phyloP scores from a whole-genome alignment of 2,888 invertebrate species.

The Oscheius sp. region DNA sequence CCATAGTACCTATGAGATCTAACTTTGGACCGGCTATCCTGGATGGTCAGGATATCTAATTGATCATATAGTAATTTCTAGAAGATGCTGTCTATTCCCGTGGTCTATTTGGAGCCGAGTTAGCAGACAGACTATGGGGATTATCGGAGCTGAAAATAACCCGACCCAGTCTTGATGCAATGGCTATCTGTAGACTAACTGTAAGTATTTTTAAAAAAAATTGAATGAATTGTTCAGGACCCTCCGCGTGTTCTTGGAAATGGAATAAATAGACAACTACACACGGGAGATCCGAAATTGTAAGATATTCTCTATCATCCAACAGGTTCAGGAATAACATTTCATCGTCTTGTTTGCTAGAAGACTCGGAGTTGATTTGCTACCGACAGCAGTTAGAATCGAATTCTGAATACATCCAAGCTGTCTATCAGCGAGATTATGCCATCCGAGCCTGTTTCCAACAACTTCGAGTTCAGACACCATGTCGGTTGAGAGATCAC shows the following conservation, averaged over 20 bases:
- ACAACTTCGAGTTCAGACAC: slow-evolving; percentile 56
- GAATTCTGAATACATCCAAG: slow-evolving; percentile 55
- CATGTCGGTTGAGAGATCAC: slow-evolving; percentile 52
- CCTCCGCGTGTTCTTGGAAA: slow-evolving; percentile 59
- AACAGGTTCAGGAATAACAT: slow-evolving; percentile 55
- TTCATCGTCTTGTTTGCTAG: slow-evolving; percentile 55
- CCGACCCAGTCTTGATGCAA: slow-evolving; percentile 51
- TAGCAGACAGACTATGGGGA: slow-evolving; percentile 65
- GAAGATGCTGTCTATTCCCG: slow-evolving; percentile 63
- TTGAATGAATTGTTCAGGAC: slow-evolving; percentile 35
- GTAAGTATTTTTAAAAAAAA: slow-evolving; percentile 22
- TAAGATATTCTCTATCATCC: slow-evolving; percentile 5
- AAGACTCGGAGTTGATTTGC: slow-evolving; percentile 60
- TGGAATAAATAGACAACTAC: slow-evolving; percentile 57
- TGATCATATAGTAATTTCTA: slow-evolving; percentile 13
- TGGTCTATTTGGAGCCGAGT: slow-evolving; percentile 57
- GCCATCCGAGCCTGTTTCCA: slow-evolving; percentile 59
- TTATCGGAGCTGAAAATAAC: slow-evolving; percentile 49
- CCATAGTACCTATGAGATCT: slow-evolving; percentile 42
- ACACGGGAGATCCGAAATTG: slow-evolving; percentile 48
- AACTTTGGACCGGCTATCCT: slow-evolving; percentile 45
- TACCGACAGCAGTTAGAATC: slow-evolving; percentile 55
- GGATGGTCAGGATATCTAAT: slow-evolving; percentile 47
- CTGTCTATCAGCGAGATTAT: slow-evolving; percentile 57
- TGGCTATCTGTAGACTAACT: slow-evolving; percentile 51